Evolutionary conservation across 2,113 vertebrate species (phyloP).

Genomic region (Oryctolagus cuniculus): DNA sequence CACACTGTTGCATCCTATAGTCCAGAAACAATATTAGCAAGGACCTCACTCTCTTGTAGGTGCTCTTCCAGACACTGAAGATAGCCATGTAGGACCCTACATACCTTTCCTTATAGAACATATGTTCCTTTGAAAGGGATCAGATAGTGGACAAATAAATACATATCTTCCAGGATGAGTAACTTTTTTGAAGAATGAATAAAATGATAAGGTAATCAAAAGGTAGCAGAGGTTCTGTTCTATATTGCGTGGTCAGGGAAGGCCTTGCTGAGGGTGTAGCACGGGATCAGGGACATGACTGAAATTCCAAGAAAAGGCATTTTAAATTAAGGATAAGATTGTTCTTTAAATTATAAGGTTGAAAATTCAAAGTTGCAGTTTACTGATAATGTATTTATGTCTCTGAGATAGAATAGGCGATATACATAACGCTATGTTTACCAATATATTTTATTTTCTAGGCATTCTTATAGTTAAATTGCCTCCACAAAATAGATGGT

Average conservation of each 20-base stretch:
- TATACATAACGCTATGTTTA: background rate
- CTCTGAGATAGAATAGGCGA: background rate
- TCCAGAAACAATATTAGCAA: background rate
- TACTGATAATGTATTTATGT: background rate
- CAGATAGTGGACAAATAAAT: background rate
- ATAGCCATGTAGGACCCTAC: background rate
- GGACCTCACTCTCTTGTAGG: rapidly evolving
- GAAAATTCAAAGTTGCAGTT: background rate
- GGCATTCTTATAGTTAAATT: background rate
- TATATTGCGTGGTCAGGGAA: background rate
- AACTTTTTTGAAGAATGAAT: background rate
- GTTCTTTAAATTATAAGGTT: background rate
- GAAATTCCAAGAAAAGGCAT: background rate
- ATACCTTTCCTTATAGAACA: background rate
- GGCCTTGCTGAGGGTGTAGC: background rate
- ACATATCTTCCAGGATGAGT: background rate
- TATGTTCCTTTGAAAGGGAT: background rate
- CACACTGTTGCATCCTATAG: background rate
- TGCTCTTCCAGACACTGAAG: background rate
- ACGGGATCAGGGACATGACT: background rate
- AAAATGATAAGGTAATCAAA: background rate
- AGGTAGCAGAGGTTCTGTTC: background rate
- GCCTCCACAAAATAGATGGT: background rate
- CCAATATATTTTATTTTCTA: constrained; percentile 10
- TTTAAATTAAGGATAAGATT: constrained; percentile 3